Evolutionary conservation across 1,140 invertebrate species (phyloP).

Genomic region (Cydia splendana): DNA sequence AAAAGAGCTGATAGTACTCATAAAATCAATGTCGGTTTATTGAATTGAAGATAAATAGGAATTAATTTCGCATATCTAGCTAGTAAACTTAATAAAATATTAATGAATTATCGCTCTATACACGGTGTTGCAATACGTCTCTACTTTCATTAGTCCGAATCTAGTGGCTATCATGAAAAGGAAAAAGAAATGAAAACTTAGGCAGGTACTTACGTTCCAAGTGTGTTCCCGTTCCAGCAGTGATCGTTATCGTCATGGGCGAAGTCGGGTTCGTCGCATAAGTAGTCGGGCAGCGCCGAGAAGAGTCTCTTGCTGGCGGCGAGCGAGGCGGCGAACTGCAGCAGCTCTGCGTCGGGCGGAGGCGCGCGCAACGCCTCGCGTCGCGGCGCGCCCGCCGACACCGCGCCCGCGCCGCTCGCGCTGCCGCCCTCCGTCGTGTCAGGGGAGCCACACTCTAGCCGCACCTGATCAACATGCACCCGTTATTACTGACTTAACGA

Average conservation of each 20-base stretch:
- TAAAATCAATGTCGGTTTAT: too few species aligned
- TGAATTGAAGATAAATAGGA: too few species aligned
- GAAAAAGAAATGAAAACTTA: constrained; percentile 18
- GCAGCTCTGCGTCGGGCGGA: constrained; percentile 80
- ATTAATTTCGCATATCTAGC: too few species aligned
- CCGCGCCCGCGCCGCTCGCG: constrained; percentile 43
- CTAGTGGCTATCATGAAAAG: too few species aligned
- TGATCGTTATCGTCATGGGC: constrained; percentile 81
- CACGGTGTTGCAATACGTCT: too few species aligned
- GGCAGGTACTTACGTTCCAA: constrained; percentile 86
- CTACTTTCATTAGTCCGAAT: too few species aligned
- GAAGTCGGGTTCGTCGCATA: constrained; percentile 83
- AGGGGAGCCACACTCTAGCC: constrained; percentile 78
- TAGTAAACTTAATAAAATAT: too few species aligned
- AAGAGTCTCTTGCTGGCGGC: constrained; percentile 86
- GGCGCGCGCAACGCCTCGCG: constrained; percentile 64
- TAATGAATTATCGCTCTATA: too few species aligned
- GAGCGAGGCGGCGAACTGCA: constrained; percentile 84
- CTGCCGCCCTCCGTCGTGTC: constrained; percentile 61
- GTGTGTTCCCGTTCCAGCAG: constrained; percentile 88
- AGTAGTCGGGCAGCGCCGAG: constrained; percentile 82
- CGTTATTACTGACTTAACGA: neutral
- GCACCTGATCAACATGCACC: constrained; percentile 70
- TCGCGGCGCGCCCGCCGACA: constrained; percentile 50
- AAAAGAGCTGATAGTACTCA: too few species aligned